Evolutionary conservation across 2,113 vertebrate genomes (phyloP).

Genomic region (Erpornis zantholeuca): DNA sequence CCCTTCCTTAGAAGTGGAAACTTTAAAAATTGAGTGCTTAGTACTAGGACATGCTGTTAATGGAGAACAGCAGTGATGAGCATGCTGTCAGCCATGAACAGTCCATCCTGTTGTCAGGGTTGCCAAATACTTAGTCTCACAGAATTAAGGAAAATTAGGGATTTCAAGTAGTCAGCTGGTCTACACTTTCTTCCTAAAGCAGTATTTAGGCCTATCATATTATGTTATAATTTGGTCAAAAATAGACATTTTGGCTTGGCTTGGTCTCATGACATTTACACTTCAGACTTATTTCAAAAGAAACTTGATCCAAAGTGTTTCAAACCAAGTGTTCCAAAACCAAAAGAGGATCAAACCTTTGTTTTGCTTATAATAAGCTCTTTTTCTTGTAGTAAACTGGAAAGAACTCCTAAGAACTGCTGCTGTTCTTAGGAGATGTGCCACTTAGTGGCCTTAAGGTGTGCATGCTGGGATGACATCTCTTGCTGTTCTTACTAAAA

Average conservation of each 20-base stretch:
- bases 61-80: neutral
- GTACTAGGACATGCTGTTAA: neutral
- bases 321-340: neutral
- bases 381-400: neutral
- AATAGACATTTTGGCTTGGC: neutral
- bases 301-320: neutral
- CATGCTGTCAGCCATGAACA: neutral
- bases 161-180: neutral
- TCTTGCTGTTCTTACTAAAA: neutral
- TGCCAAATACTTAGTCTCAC: neutral
- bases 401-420: neutral
- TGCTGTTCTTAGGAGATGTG: neutral
- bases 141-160: neutral
- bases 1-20: neutral
- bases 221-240: neutral
- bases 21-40: neutral
- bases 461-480: fast-evolving
- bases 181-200: neutral
- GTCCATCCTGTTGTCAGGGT: neutral
- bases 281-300: neutral
- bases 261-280: neutral
- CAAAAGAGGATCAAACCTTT: neutral
- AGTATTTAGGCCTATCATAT: neutral
- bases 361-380: neutral
- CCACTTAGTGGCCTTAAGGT: neutral